These are phyloP conservation scores for Lasiommata megera DNA, from an alignment of 2,888 invertebrate genomes.

Conservation along the genomic window DNA sequence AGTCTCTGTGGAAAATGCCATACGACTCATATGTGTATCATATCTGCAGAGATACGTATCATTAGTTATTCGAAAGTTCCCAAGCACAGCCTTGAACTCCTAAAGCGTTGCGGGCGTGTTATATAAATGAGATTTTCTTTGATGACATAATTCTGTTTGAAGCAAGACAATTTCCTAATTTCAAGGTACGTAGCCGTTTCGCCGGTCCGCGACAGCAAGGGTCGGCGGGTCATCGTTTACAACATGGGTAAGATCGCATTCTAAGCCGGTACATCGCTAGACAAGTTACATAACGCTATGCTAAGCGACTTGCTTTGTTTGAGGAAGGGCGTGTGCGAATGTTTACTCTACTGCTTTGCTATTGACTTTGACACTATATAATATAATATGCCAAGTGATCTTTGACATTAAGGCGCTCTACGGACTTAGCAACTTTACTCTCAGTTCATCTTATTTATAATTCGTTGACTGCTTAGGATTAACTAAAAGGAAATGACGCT, in stretches of 20 bases:
- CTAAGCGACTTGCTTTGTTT: constrained; percentile 12
- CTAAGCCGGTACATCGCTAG: constrained; percentile 27
- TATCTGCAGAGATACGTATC: constrained; percentile 12
- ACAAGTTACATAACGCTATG: constrained; percentile 11
- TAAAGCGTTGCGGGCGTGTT: constrained; percentile 37
- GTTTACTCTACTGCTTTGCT: constrained; percentile 19
- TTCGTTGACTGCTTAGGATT: too few species aligned
- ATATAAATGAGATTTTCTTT: constrained; percentile 29
- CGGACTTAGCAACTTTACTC: background rate
- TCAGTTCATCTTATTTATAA: too few species aligned
- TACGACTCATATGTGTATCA: background rate
- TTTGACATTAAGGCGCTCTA: constrained; percentile 6
- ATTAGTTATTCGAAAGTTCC: constrained; percentile 42
- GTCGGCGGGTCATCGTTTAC: constrained; percentile 87
- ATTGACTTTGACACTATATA: constrained; percentile 31
- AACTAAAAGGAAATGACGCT: too few species aligned
- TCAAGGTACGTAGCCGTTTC: constrained; percentile 87
- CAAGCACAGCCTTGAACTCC: constrained; percentile 48
- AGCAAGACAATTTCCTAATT: constrained; percentile 31
- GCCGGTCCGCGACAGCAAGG: constrained; percentile 86
- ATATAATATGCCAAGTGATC: constrained; percentile 7
- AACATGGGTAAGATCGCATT: constrained; percentile 75
- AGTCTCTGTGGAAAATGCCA: constrained; percentile 1
- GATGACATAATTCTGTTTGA: constrained; percentile 49
- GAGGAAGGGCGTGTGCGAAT: constrained; percentile 18